phyloP scores from a whole-genome alignment of 2,888 invertebrate species.

The Epinotia demarniana region DNA sequence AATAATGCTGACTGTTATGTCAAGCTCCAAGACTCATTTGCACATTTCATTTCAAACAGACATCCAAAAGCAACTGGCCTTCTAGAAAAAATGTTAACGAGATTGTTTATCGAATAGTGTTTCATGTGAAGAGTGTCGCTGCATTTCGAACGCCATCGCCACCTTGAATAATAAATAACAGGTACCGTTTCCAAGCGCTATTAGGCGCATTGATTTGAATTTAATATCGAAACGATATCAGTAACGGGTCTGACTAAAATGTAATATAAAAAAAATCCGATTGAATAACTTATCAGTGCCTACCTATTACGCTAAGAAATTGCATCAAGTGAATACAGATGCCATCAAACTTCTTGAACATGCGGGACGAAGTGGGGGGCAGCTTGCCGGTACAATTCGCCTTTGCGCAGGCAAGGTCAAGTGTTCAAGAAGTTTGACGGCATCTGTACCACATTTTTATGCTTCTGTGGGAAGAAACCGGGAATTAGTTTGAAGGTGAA shows the following conservation, averaged over 20 bases:
- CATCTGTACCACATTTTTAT: too few species aligned
- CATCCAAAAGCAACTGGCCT: background rate
- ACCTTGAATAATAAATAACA: slow-evolving; percentile 66
- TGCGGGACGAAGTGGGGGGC: too few species aligned
- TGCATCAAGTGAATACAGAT: too few species aligned
- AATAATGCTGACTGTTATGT: background rate
- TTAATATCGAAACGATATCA: slow-evolving; percentile 27
- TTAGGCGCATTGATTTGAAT: slow-evolving; percentile 49
- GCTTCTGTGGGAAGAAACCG: too few species aligned
- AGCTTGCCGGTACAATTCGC: too few species aligned
- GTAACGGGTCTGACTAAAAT: background rate
- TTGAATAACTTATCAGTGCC: background rate
- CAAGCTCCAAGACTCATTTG: background rate
- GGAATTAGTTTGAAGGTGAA: too few species aligned
- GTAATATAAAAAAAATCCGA: slow-evolving; percentile 1
- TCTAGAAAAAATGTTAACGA: background rate
- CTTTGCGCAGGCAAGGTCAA: too few species aligned
- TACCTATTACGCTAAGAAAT: too few species aligned
- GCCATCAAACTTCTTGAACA: too few species aligned
- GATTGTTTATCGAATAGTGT: slow-evolving; percentile 11
- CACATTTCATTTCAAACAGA: background rate
- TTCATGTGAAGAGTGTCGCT: slow-evolving; percentile 57
- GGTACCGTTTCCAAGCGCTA: slow-evolving; percentile 65
- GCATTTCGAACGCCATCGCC: slow-evolving; percentile 45
- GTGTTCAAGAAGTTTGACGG: too few species aligned